These are phyloP conservation scores for Seriola quinqueradiata DNA, from an alignment of 2,113 vertebrate genomes.

Conservation along the genomic window DNA sequence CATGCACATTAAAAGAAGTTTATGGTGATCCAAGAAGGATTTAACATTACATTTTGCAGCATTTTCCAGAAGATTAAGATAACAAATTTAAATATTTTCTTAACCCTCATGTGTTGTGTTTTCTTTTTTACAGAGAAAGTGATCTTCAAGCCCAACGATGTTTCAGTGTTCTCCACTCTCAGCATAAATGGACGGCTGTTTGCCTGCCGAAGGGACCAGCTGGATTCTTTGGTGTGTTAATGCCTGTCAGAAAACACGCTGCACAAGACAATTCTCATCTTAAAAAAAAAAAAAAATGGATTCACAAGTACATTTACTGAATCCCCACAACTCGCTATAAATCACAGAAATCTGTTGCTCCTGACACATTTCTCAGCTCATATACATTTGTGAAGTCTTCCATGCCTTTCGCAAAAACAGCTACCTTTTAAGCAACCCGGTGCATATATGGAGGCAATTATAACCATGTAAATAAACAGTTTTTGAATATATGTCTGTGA, in stretches of 20 bases:
- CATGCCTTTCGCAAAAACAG: neutral
- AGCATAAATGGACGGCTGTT: constrained; percentile 95
- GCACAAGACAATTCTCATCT: neutral
- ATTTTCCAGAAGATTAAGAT: too few relatives aligned
- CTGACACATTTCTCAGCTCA: too few relatives aligned
- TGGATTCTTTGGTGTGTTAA: constrained; percentile 94
- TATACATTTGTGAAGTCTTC: neutral
- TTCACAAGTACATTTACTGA: neutral
- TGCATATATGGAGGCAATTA: too few relatives aligned
- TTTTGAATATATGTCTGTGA: neutral
- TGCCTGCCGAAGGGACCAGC: constrained; percentile 92
- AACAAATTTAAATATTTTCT: neutral
- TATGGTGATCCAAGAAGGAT: neutral
- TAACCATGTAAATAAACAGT: too few relatives aligned
- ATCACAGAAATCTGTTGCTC: neutral
- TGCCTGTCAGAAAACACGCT: constrained; percentile 15
- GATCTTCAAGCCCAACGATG: constrained; percentile 93
- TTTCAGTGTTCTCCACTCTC: constrained; percentile 97
- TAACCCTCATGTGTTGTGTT: neutral
- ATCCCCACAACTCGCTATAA: neutral
- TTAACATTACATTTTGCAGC: too few relatives aligned
- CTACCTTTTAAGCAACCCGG: neutral
- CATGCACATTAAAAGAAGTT: neutral
- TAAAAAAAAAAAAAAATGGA: neutral
- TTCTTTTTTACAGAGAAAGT: constrained; percentile 88